Conservation (phyloP, 30 jellyfish, hydroid and myxozoan genomes). For the Aurelia coerulea region DNA sequence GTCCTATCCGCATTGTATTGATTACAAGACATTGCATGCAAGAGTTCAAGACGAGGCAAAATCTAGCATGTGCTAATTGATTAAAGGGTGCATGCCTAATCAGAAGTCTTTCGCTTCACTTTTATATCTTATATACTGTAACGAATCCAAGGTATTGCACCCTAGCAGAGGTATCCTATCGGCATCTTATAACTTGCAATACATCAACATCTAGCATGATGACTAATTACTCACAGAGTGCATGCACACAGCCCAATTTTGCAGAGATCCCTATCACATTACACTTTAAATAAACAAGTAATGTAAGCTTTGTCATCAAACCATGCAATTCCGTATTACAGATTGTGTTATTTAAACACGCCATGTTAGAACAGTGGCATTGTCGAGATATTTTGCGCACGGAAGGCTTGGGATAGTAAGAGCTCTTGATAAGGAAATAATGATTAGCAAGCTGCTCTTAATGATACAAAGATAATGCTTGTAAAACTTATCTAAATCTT, state of each 20-base stretch:
- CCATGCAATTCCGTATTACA: not conserved
- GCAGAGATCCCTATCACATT: slow-evolving; percentile 3
- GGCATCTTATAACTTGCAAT: too few species aligned
- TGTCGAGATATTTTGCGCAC: not conserved
- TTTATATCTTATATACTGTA: too few species aligned
- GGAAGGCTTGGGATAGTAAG: not conserved
- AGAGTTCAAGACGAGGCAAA: too few species aligned
- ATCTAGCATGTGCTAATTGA: too few species aligned
- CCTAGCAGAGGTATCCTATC: too few species aligned
- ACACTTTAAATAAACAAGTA: not conserved
- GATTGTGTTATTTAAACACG: slow-evolving; percentile 1
- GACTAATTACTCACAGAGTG: not conserved
- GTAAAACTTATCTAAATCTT: not conserved
- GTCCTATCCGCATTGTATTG: too few species aligned
- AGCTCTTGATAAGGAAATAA: slow-evolving; percentile 2
- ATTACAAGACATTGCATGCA: too few species aligned
- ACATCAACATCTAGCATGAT: too few species aligned
- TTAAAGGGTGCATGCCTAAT: too few species aligned
- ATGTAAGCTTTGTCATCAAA: not conserved
- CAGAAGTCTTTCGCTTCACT: too few species aligned
- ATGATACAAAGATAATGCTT: not conserved
- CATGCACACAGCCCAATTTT: not conserved
- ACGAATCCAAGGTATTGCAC: too few species aligned
- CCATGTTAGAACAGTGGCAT: not conserved
- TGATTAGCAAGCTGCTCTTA: slow-evolving; percentile 4